phyloP scores from a whole-genome alignment of 2,797 vertebrate species.

The Myotis vivesi region DNA sequence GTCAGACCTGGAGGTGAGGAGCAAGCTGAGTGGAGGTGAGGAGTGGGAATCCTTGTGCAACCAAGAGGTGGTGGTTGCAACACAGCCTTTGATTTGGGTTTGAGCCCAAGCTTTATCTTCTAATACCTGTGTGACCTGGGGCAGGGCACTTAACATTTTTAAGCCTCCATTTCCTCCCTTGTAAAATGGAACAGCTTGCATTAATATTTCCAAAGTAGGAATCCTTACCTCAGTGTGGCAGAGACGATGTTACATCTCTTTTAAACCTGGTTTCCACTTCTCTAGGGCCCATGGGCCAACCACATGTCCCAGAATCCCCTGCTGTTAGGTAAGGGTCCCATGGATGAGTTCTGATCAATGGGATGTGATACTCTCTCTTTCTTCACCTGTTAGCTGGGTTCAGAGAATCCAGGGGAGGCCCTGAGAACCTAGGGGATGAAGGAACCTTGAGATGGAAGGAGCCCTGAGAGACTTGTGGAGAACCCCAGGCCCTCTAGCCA shows the following conservation, averaged over 20 bases:
- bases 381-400: not conserved
- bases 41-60: too few species aligned
- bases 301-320: not conserved
- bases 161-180: not conserved
- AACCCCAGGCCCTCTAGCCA: not conserved
- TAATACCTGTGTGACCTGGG: not conserved
- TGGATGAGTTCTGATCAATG: too few species aligned
- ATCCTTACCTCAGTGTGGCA: not conserved
- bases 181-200: not conserved
- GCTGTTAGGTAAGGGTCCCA: not conserved
- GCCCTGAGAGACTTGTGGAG: not conserved
- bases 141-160: not conserved
- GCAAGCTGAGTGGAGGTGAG: not conserved
- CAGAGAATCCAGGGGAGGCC: not conserved
- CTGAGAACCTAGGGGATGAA: not conserved
- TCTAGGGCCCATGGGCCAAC: not conserved
- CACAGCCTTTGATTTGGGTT: not conserved
- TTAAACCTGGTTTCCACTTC: not conserved
- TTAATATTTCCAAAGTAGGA: not conserved
- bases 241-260: too few species aligned
- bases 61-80: not conserved
- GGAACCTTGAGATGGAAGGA: not conserved
- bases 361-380: not conserved
- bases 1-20: not conserved
- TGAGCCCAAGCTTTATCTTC: not conserved